Conservation (phyloP, 2,797 vertebrate genomes). For the Danio aesculapii region DNA sequence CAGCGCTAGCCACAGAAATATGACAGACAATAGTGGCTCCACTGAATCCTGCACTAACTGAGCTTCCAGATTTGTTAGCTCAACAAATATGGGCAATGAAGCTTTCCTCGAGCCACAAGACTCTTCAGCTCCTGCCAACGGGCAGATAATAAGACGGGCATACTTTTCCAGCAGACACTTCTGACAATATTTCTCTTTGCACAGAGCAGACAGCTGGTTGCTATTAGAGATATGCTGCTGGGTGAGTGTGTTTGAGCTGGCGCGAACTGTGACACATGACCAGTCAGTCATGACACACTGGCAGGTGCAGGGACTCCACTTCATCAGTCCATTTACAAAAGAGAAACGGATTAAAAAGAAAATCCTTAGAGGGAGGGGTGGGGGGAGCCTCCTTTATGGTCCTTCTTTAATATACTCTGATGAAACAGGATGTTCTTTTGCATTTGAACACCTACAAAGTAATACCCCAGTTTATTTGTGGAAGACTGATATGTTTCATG, state of each 20-base stretch:
- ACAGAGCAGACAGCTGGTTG: slow-evolving; percentile 69
- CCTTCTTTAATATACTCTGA: slow-evolving; percentile 37
- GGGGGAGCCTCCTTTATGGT: slow-evolving; percentile 49
- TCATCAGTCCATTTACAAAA: slow-evolving; percentile 76
- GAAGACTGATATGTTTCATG: slow-evolving; percentile 7
- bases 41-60: slow-evolving; percentile 70
- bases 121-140: slow-evolving; percentile 73
- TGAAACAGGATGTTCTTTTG: slow-evolving; percentile 33
- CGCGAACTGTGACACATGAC: slow-evolving; percentile 65
- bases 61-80: slow-evolving; percentile 67
- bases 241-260: slow-evolving; percentile 68
- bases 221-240: slow-evolving; percentile 78
- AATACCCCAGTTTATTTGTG: slow-evolving; percentile 5
- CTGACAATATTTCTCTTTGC: slow-evolving; percentile 83
- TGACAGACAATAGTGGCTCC: slow-evolving; percentile 67
- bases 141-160: slow-evolving; percentile 78
- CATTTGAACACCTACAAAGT: slow-evolving; percentile 35
- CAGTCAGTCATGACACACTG: slow-evolving; percentile 66
- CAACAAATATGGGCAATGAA: slow-evolving; percentile 71
- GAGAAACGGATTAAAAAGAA: slow-evolving; percentile 64
- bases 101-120: slow-evolving; percentile 68
- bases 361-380: slow-evolving; percentile 65
- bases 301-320: slow-evolving; percentile 59
- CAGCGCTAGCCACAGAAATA: slow-evolving; percentile 67
- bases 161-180: slow-evolving; percentile 76